Conservation (phyloP, 2,888 invertebrate species). For the Venusia cambrica region DNA sequence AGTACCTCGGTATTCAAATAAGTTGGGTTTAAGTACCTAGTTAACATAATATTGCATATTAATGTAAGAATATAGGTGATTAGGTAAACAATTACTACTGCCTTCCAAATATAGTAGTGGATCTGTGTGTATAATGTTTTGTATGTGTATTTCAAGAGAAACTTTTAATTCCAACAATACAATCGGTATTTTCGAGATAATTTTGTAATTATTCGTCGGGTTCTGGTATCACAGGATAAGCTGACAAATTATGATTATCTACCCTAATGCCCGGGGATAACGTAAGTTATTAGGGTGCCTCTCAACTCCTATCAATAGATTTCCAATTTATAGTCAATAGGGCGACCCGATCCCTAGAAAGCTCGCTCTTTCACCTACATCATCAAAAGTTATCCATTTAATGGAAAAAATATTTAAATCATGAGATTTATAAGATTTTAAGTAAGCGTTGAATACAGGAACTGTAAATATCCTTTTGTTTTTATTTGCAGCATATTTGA, state of each 20-base stretch:
- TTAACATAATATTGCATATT: background rate
- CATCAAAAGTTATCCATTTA: too few species aligned
- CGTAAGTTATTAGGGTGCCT: slow-evolving; percentile 17
- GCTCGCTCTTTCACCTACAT: slow-evolving; percentile 7
- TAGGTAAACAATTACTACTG: slow-evolving; percentile 1
- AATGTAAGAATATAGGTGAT: slow-evolving; percentile 6
- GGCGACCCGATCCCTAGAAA: slow-evolving; percentile 11
- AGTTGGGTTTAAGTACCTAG: too few species aligned
- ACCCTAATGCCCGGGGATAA: slow-evolving; percentile 17
- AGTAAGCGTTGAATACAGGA: too few species aligned
- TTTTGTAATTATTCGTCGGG: slow-evolving; percentile 21
- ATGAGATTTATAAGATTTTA: too few species aligned
- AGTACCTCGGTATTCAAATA: too few species aligned
- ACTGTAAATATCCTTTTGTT: too few species aligned
- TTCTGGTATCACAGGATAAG: slow-evolving; percentile 20
- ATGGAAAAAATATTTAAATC: too few species aligned
- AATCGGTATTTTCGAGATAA: slow-evolving; percentile 7
- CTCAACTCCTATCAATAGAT: slow-evolving; percentile 18
- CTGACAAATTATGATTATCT: slow-evolving; percentile 20
- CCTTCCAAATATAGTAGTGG: too few species aligned
- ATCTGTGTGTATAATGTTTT: too few species aligned
- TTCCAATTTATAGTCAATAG: slow-evolving; percentile 14
- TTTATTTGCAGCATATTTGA: too few species aligned
- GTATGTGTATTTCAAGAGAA: too few species aligned
- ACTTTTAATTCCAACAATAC: slow-evolving; percentile 2